These are phyloP conservation scores for Drosophila antonietae DNA, from an alignment of 2,888 invertebrate genomes.

Conservation along the genomic window DNA sequence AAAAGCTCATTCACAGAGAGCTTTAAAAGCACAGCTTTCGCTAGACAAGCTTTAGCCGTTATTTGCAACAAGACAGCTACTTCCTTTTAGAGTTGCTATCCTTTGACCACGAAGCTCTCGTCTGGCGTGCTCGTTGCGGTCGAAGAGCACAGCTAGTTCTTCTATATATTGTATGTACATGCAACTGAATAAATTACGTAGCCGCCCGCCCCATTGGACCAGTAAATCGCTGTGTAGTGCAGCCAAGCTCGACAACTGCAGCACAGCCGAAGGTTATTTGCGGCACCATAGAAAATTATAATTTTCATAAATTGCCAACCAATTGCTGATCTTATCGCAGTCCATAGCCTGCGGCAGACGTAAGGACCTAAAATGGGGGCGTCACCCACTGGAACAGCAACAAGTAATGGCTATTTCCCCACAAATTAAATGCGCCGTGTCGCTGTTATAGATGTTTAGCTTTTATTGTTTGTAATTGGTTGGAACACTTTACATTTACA, in stretches of 20 bases:
- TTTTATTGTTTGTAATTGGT: slow-evolving; percentile 73
- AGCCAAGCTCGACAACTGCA: slow-evolving; percentile 36
- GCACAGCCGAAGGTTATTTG: slow-evolving; percentile 51
- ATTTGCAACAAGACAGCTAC: background rate
- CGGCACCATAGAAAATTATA: slow-evolving; percentile 49
- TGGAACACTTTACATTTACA: slow-evolving; percentile 77
- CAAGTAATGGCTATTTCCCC: slow-evolving; percentile 37
- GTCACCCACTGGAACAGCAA: slow-evolving; percentile 29
- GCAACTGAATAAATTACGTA: slow-evolving; percentile 54
- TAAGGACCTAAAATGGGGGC: slow-evolving; percentile 15
- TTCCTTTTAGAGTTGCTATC: background rate
- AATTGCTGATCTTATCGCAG: slow-evolving; percentile 62
- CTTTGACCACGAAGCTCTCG: slow-evolving; percentile 15
- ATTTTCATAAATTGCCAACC: slow-evolving; percentile 66
- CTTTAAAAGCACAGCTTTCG: background rate
- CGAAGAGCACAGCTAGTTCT: slow-evolving; percentile 9
- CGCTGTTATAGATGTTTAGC: slow-evolving; percentile 61
- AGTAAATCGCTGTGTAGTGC: slow-evolving; percentile 32
- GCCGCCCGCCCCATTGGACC: slow-evolving; percentile 34
- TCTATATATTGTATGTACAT: slow-evolving; percentile 6
- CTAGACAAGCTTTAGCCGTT: slow-evolving; percentile 14
- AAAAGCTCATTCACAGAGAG: slow-evolving; percentile 26
- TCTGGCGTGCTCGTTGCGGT: slow-evolving; percentile 3
- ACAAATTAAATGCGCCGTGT: slow-evolving; percentile 18
- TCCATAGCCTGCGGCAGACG: slow-evolving; percentile 23